These are phyloP conservation scores for Furcifer pardalis DNA, from an alignment of 2,797 vertebrate species.

Conservation along the genomic window DNA sequence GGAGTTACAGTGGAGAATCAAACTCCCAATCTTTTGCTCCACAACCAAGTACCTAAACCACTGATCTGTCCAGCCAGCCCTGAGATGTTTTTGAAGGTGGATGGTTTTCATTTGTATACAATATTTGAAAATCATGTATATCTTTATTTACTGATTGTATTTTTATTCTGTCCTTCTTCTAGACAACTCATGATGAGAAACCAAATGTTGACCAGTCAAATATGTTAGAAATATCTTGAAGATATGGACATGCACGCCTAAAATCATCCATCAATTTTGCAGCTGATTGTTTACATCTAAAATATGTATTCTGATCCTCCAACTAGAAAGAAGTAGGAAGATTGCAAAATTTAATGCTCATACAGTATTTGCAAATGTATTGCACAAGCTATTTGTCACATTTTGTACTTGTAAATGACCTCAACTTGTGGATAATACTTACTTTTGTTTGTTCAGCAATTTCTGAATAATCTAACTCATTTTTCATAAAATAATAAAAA, in stretches of 20 bases:
- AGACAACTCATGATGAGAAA: background rate
- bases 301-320: background rate
- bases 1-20: too few species aligned
- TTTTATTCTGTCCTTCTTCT: background rate
- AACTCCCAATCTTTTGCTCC: too few species aligned
- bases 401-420: background rate
- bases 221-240: too few species aligned
- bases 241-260: background rate
- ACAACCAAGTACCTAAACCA: too few species aligned
- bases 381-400: background rate
- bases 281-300: background rate
- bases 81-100: conserved; percentile 53
- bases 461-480: background rate
- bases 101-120: conserved; percentile 22
- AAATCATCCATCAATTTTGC: background rate
- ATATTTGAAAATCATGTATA: conserved; percentile 37
- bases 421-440: background rate
- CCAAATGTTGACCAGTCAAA: background rate
- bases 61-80: conserved; percentile 45
- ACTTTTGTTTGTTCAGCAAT: background rate
- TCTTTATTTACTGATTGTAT: background rate
- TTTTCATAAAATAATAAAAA: background rate
- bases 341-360: background rate
- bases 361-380: background rate
- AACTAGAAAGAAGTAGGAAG: background rate